Percentiles rank a stretch among this genome's conserved stretches.
Conservation (phyloP, 2,113 vertebrate species). For the Mystacornis crossleyi region DNA sequence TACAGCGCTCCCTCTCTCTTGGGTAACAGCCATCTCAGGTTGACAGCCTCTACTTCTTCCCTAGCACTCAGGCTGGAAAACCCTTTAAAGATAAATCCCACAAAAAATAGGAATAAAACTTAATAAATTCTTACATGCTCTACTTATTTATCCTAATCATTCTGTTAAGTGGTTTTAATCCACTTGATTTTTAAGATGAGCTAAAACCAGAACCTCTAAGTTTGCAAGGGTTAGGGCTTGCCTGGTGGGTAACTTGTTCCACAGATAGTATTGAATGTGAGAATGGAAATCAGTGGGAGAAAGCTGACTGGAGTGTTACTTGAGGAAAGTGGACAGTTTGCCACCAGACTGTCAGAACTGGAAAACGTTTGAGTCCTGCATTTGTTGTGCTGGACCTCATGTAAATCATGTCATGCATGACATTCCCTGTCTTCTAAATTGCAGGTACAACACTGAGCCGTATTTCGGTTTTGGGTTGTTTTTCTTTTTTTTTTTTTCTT, state of each 20-base stretch:
- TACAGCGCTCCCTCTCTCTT: background rate
- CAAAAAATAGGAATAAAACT: background rate
- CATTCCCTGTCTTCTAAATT: background rate
- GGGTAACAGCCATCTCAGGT: background rate
- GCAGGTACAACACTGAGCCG: background rate
- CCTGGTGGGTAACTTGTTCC: background rate
- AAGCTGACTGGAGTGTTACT: background rate
- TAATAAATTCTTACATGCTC: background rate
- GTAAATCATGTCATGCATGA: accelerated
- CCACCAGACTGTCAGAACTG: background rate
- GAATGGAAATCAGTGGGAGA: background rate
- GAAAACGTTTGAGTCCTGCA: background rate
- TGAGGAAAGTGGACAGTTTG: background rate
- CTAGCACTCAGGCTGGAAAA: background rate
- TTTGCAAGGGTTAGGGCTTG: background rate
- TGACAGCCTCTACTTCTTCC: background rate
- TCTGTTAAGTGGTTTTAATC: background rate
- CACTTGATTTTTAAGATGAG: background rate
- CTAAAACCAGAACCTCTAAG: background rate
- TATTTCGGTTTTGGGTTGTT: background rate
- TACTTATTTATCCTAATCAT: background rate
- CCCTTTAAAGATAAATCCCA: background rate
- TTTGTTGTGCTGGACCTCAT: background rate
- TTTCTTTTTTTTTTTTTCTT: too few relatives aligned
- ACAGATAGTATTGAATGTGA: background rate